Evolutionary conservation across 2,888 invertebrate genomes (phyloP), one percentile per base, ranked within the genome.

Genomic region (Zhuqinia jingwanae): DNA sequence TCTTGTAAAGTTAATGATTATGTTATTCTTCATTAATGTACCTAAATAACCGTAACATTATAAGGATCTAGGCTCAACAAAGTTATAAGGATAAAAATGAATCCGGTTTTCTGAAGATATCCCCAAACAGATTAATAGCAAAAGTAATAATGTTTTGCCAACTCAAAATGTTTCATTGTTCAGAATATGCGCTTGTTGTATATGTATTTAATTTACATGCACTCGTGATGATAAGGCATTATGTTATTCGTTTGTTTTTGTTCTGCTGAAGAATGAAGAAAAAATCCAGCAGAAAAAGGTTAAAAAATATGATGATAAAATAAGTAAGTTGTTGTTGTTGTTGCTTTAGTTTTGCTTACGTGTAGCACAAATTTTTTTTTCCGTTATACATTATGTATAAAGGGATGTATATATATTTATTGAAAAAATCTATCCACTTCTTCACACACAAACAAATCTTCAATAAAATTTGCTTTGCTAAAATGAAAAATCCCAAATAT

Each of bases 81-180:
- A 27, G 6, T 17, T n/a, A 20, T 22, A 45, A n/a, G 30, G 30
- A 63, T 63, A 63, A n/a, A 36, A 68, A 68, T 68, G 20, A 68
- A 68, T 68, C 65, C 65, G 36, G 42, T 68, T 65, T 65, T 3
- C 6, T 53, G 1, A n/a, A n/a, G 17, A 42, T 30, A 68, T 42
- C 11, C n/a, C 20, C 15, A n/a, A 42, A 42, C 17, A 42, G 42
- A 42, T 68, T 68, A 53, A 2, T n/a, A 47, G 11, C 11, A 47
- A 68, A 68, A 68, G 42, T 68, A 68, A 1, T 0, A 2, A 68
- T 42, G 65, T 63, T 30, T 30, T 68, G 65, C 42, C 42, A 73
- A 53, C 25, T 50, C 47, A n/a, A 50, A 47, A 42, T 42, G 36
- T 20, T 42, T 13, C 65, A 17, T 68, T 68, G 42, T 73, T 45